Conservation (phyloP, 2,888 invertebrate genomes). For the Pyrgus malvae region DNA sequence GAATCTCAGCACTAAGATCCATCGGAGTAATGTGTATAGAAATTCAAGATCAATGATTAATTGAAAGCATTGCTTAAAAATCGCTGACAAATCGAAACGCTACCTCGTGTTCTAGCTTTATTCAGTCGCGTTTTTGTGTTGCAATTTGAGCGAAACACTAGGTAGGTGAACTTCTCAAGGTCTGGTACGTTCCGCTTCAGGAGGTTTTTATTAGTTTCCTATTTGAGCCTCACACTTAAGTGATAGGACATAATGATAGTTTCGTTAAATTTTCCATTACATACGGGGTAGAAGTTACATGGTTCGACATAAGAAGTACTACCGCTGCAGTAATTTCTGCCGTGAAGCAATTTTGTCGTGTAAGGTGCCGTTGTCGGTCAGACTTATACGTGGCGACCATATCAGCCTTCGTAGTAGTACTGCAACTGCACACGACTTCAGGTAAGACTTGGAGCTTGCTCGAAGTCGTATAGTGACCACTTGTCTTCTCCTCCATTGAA, state of each 20-base stretch:
- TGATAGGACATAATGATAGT: background rate
- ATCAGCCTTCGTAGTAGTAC: too few species aligned
- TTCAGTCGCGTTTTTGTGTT: constrained; percentile 49
- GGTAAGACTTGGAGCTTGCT: too few species aligned
- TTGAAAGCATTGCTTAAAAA: constrained; percentile 60
- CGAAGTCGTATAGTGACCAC: too few species aligned
- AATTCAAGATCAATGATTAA: constrained; percentile 56
- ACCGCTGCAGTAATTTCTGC: too few species aligned
- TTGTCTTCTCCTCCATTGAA: too few species aligned
- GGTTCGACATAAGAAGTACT: too few species aligned
- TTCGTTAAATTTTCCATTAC: too few species aligned
- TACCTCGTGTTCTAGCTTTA: constrained; percentile 56
- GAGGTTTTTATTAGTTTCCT: constrained; percentile 41
- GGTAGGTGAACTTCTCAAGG: constrained; percentile 76
- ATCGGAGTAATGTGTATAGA: constrained; percentile 51
- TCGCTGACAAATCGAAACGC: constrained; percentile 66
- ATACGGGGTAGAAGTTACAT: too few species aligned
- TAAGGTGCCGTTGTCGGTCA: too few species aligned
- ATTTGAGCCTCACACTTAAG: constrained; percentile 23
- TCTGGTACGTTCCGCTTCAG: constrained; percentile 66
- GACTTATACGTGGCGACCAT: too few species aligned
- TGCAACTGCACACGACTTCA: too few species aligned
- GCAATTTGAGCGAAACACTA: constrained; percentile 57
- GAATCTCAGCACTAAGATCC: constrained; percentile 48
- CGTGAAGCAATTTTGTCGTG: too few species aligned